Base-by-base conservation (phyloP, 2,797 vertebrate species). In the Arrhamphus sclerolepis region DNA sequence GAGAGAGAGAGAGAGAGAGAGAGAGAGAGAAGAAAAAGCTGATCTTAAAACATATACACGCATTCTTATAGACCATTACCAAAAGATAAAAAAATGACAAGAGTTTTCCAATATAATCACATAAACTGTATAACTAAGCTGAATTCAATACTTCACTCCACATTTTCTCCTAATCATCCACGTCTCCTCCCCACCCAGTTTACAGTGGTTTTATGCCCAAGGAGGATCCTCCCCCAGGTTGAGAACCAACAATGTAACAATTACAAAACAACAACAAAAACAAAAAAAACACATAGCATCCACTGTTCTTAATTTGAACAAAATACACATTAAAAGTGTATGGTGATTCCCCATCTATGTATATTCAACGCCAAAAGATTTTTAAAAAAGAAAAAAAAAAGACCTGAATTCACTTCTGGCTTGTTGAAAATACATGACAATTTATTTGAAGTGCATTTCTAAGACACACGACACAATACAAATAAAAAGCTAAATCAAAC, bases 111-210 rank as follows among this genome's bases (percentile, higher is more conserved):
- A 26, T 2, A 2, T 22, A 53, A 24, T n/a, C 5, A 21, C 31
- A 31, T 13, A 38, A 46, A 41, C 22, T 16, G 41, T 55, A 41
- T 22, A 48, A 64, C 22, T 19, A 8, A 29, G 34, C 41, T 54
- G 40, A 8, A 5, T n/a, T 28, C 22, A 53, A 54, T 40, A 63
- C 17, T 29, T 26, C 18, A 11, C 9, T 34, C 31, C 8, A 34
- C 13, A 34, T 34, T 34, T 34, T 34, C 22, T 7, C 18, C 34
- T 18, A 14, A 19, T 28, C 21, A 29, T 44, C 22, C 8, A 16
- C 34, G 14, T 14, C 14, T 47, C 29, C 31, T 17, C 51, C 60
- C 51, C 34, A 47, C 61, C 51, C 60, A 24, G 17, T 6, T 31
- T 28, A 47, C 22, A 54, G 22, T 62, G 38, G 19, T 31, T 18